Base-by-base conservation (phyloP, 2,113 vertebrate genomes). In the Odontesthes bonariensis region DNA sequence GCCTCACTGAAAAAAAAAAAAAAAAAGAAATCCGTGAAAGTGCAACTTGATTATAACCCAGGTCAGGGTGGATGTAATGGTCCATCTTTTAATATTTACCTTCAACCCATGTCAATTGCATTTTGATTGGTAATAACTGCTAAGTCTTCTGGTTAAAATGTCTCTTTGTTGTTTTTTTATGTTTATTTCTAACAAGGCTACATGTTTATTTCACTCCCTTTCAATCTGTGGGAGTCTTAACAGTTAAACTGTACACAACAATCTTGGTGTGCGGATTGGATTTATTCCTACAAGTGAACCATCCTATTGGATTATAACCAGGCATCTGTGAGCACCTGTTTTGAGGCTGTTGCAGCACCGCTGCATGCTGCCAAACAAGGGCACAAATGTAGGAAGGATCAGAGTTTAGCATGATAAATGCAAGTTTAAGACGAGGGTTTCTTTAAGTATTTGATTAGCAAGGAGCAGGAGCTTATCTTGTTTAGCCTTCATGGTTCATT, bases 261-360 rank as follows among this genome's bases (percentile, higher is more conserved):
- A 0, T 11, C 20, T 47, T 38, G 2, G 14, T 8, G 53, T 49
- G 27, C 22, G 3, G 51, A 52, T 51, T 17, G 40, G 33, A 63
- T 31, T 73, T 61, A 67, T 54, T 69, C 33, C 54, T 44, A n/a
- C 47, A 49, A 62, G 13, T 27, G 42, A 51, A 42, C 35, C 6
- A n/a, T 17, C n/a, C 22, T 12, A 73, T 76, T 77, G 14, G 56
- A 70, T 74, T 67, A 55, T 33, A 33, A 27, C n/a, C 1, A 23
- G 42, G 51, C 33, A 40, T 80, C 44, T 74, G 57, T 20, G 16
- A 20, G 38, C n/a, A n/a, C 65, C 64, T 46, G 57, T 52, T 27
- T 49, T 3, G 27, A 66, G 20, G 44, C 38, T 52, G 33, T 38
- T 31, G 42, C 33, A 22, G 22, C 44, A 8, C 4, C 1, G 9